Percentiles rank a stretch among this genome's conserved stretches.
Conservation (phyloP, 2,888 invertebrate genomes). For the Cryptocephalus moraei region DNA sequence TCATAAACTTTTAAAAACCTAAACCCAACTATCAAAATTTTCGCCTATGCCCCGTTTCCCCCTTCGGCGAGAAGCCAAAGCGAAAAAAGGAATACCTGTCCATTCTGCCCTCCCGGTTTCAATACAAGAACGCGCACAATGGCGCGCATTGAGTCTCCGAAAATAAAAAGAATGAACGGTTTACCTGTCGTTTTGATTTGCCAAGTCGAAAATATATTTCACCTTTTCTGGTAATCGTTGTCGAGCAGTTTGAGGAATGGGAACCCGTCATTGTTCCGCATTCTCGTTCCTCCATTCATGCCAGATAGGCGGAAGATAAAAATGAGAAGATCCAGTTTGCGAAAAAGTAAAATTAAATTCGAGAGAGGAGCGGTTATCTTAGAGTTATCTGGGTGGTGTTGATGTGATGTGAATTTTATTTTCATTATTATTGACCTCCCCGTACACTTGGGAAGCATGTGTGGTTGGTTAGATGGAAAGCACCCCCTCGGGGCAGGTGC, state of each 20-base stretch:
- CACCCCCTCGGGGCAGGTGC: too few species aligned
- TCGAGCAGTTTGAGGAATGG: constrained; percentile 28
- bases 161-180: constrained; percentile 27
- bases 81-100: constrained; percentile 32
- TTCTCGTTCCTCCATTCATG: constrained; percentile 17
- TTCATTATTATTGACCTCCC: too few species aligned
- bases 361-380: too few species aligned
- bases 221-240: constrained; percentile 31
- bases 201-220: constrained; percentile 36
- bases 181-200: constrained; percentile 37
- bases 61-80: constrained; percentile 26
- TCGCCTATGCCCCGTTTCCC: neutral
- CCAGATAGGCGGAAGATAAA: constrained; percentile 20
- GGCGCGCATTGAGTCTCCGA: constrained; percentile 21
- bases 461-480: too few species aligned
- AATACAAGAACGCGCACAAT: constrained; percentile 27
- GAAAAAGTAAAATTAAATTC: too few species aligned
- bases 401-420: too few species aligned
- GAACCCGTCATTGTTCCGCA: constrained; percentile 15
- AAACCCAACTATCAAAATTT: neutral
- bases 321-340: too few species aligned
- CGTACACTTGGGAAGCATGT: too few species aligned
- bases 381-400: too few species aligned
- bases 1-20: too few species aligned
- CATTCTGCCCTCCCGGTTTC: constrained; percentile 18